Conservation (phyloP, 2,888 invertebrate genomes). For the Norana najaformis region DNA sequence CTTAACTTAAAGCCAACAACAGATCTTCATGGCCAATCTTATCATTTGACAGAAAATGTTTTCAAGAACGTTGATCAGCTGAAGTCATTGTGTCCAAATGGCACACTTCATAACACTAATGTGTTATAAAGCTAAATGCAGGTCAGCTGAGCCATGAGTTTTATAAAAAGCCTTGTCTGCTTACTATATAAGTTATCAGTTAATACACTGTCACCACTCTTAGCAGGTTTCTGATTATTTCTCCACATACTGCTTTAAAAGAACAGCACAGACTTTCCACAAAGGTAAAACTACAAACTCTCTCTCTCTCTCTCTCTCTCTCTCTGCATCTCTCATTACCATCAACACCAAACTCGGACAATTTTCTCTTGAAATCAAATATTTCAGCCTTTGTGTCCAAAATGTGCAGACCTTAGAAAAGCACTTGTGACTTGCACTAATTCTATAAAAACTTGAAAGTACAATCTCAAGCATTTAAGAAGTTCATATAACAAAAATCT, state of each 20-base stretch:
- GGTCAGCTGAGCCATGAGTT: not conserved
- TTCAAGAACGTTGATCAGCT: not conserved
- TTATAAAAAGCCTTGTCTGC: not conserved
- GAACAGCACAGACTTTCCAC: not conserved
- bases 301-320: too few relatives aligned
- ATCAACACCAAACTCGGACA: too few relatives aligned
- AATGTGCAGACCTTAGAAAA: not conserved
- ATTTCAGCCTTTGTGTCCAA: not conserved
- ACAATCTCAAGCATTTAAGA: not conserved
- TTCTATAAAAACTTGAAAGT: not conserved
- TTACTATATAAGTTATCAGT: not conserved
- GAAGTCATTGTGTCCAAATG: not conserved
- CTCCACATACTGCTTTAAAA: not conserved
- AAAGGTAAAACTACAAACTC: not conserved
- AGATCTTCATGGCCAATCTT: not conserved
- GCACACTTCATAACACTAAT: not conserved
- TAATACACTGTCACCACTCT: not conserved
- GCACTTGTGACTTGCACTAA: not conserved
- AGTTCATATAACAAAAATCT: not conserved
- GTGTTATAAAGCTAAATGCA: not conserved
- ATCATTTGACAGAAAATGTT: not conserved
- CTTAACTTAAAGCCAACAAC: not conserved
- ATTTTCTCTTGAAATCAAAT: not conserved
- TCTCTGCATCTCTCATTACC: too few relatives aligned
- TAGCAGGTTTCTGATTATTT: not conserved